Evolutionary conservation across 2,797 vertebrate genomes (phyloP).

Genomic region (Kryptopterus vitreolus): DNA sequence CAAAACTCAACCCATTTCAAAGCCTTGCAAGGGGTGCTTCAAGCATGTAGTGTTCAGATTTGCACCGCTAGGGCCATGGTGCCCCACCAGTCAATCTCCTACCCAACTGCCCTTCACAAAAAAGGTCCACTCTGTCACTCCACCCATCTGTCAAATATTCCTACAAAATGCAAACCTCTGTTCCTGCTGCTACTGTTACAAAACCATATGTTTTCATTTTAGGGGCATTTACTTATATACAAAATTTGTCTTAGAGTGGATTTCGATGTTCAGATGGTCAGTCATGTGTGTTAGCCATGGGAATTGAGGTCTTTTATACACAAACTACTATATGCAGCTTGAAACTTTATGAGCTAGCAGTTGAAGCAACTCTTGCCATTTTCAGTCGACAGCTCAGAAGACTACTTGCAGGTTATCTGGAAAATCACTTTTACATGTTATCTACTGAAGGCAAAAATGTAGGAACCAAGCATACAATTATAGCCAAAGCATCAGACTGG

Average conservation of each 20-base stretch:
- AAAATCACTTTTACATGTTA: background rate
- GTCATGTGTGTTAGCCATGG: background rate
- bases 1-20: background rate
- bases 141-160: constrained; percentile 7
- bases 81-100: constrained; percentile 29
- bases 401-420: background rate
- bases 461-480: background rate
- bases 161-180: background rate
- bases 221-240: background rate
- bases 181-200: background rate
- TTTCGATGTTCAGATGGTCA: background rate
- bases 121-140: background rate
- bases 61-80: constrained; percentile 24
- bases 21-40: background rate
- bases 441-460: background rate
- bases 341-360: background rate
- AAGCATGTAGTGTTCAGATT: constrained; percentile 1
- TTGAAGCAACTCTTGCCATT: background rate
- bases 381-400: background rate
- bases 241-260: background rate
- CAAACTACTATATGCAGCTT: background rate
- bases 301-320: background rate
- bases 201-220: background rate
- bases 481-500: background rate
- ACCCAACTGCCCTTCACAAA: background rate